Evolutionary conservation across 2,797 vertebrate species (phyloP), one percentile per base, ranked within the genome.

Genomic region (Valencia hispanica): DNA sequence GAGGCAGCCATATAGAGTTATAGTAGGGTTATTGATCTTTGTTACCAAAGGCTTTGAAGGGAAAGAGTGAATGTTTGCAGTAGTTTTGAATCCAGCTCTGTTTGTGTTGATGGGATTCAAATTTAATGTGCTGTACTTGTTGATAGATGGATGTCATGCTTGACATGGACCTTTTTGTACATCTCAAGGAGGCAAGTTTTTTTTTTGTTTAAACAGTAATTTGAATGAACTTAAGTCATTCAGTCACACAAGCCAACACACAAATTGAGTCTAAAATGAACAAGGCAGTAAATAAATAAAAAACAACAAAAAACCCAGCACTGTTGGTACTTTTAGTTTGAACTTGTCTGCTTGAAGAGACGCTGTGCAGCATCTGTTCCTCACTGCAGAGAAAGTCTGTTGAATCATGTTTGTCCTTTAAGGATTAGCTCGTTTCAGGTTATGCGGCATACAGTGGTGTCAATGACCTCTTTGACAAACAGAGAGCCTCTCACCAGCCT

Each of bases 41-140:
- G 84, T 93, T 93, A 95, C 95, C 95, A 96, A 96, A 96, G 94
- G 93, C 90, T 93, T 91, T 89, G 90, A 90, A 94, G 85, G 90
- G 88, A 91, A 87, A 68, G 25, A 82, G 92, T 94, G 90, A 95
- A 94, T 96, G 94, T 95, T n/a, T 88, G 82, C 87, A 83, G 84
- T 90, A 83, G 87, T 71, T 75, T 84, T 89, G 87, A 84, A 71
- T 74, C 83, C 80, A 79, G 48, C 72, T 43, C 74, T 57, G 45
- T 79, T 73, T 72, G 68, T 75, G 79, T 80, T 47, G 50, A 71
- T n/a, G 36, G 77, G 84, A 82, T 87, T 90, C 83, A 84, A 76
- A 57, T 80, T 88, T 86, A 34, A 80, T 10, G 43, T 75, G 79
- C 87, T 78, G 80, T 83, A 76, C 72, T 81, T 80, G 89, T 80